These are phyloP conservation scores for Echinometra lucunter DNA, from an alignment of 53 echinoderm and acorn worm species.

Conservation along the genomic window DNA sequence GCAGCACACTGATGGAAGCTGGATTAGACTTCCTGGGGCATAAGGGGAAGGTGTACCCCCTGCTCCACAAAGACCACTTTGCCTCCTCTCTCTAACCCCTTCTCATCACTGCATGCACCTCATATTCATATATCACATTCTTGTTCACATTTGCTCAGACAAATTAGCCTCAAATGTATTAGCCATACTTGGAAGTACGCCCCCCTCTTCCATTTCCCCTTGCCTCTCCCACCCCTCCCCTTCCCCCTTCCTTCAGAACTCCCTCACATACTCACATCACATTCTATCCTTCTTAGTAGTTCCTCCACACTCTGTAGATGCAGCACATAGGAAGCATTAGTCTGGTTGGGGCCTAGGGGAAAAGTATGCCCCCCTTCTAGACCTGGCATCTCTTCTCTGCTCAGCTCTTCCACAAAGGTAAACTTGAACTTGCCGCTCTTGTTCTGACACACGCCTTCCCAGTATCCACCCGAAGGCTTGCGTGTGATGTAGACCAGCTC, in stretches of 20 bases:
- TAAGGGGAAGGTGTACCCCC: neutral
- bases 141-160: too few species aligned
- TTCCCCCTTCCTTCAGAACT: neutral
- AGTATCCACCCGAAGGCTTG: conserved; percentile 76
- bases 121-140: too few species aligned
- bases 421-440: conserved; percentile 95
- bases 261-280: conserved; percentile 74
- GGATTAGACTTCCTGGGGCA: neutral
- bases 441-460: conserved; percentile 89
- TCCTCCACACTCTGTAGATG: conserved; percentile 82
- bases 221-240: neutral
- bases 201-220: neutral
- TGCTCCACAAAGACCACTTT: too few species aligned
- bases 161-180: too few species aligned
- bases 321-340: conserved; percentile 57
- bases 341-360: conserved; percentile 49
- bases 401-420: conserved; percentile 80
- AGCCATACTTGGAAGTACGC: too few species aligned
- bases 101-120: too few species aligned
- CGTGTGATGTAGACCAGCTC: conserved; percentile 87
- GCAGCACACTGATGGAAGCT: neutral
- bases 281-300: conserved; percentile 84
- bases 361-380: conserved; percentile 68
- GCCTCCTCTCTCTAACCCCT: too few species aligned
- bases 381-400: conserved; percentile 77